These are phyloP conservation scores for Cephonodes hylas DNA, from an alignment of 2,888 invertebrate species.

Conservation along the genomic window DNA sequence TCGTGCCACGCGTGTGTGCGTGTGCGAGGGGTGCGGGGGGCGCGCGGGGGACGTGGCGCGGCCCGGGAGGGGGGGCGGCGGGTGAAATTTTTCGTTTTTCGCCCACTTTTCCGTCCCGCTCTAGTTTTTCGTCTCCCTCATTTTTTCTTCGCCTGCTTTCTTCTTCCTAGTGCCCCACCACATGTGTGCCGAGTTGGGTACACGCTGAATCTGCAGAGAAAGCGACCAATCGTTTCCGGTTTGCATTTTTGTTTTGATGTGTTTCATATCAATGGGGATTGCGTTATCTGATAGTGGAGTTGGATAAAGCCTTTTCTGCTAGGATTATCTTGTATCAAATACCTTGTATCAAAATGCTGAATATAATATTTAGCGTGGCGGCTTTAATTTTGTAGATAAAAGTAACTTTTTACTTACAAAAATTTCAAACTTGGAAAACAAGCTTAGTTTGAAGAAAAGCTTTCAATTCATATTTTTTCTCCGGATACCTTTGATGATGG, in stretches of 20 bases:
- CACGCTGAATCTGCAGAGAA: slow-evolving; percentile 38
- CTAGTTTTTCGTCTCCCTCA: slow-evolving; percentile 81
- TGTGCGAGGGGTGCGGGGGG: slow-evolving; percentile 58
- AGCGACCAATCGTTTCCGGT: slow-evolving; percentile 58
- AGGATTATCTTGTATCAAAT: not conserved
- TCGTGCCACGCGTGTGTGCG: slow-evolving; percentile 66
- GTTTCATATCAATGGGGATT: not conserved
- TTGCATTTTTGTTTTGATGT: slow-evolving; percentile 23
- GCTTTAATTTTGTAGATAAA: too few species aligned
- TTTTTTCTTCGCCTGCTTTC: slow-evolving; percentile 80
- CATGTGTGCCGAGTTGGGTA: slow-evolving; percentile 74
- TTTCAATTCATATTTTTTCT: too few species aligned
- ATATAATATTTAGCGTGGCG: not conserved
- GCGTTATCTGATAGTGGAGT: not conserved
- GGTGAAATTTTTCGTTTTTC: slow-evolving; percentile 81
- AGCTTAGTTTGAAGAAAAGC: too few species aligned
- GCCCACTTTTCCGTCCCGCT: slow-evolving; percentile 81
- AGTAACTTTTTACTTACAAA: too few species aligned
- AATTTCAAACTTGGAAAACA: too few species aligned
- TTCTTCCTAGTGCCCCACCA: slow-evolving; percentile 81
- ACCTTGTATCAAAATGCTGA: not conserved
- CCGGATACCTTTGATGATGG: too few species aligned
- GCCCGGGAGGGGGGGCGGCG: slow-evolving; percentile 45
- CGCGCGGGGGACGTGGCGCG: slow-evolving; percentile 41
- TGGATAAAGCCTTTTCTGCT: not conserved